A percentile compares a stretch with the other conserved stretches of the same genome.
These are phyloP conservation scores for Camponotus floridanus DNA, from an alignment of 1,140 invertebrate genomes.

Conservation along the genomic window DNA sequence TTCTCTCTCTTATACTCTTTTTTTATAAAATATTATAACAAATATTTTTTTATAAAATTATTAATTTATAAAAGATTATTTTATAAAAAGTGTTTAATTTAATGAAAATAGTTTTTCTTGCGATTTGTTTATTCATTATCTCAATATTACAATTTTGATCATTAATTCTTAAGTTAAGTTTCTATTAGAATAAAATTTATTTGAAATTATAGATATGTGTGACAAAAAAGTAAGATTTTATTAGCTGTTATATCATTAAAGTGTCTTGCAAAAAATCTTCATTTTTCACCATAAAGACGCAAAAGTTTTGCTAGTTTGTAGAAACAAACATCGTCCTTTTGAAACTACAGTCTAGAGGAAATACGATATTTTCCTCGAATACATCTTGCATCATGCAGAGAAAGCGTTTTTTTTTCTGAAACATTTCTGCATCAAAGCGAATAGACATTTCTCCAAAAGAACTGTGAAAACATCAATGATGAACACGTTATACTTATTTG, in stretches of 20 bases:
- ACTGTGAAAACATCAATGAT: slow-evolving; percentile 17
- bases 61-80: too few species aligned
- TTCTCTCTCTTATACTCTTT: too few species aligned
- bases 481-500: slow-evolving; percentile 27
- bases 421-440: slow-evolving; percentile 41
- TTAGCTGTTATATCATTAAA: background rate
- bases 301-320: slow-evolving; percentile 19
- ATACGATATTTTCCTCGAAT: slow-evolving; percentile 41
- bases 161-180: background rate
- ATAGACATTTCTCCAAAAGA: slow-evolving; percentile 30
- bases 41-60: background rate
- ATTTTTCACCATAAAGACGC: slow-evolving; percentile 13
- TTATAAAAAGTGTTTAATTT: background rate
- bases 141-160: background rate
- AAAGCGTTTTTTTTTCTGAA: slow-evolving; percentile 30
- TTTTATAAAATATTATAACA: slow-evolving; percentile 12
- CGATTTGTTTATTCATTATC: too few species aligned
- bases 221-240: background rate
- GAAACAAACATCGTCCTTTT: slow-evolving; percentile 33
- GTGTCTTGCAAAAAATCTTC: background rate
- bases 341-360: slow-evolving; percentile 33
- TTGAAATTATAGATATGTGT: background rate
- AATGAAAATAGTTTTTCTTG: background rate
- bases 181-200: background rate
- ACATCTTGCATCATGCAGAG: slow-evolving; percentile 24